A percentile compares a stretch with the other conserved stretches of the same genome.
phyloP scores from a whole-genome alignment of 1,140 invertebrate species.

The Drosophila varians region DNA sequence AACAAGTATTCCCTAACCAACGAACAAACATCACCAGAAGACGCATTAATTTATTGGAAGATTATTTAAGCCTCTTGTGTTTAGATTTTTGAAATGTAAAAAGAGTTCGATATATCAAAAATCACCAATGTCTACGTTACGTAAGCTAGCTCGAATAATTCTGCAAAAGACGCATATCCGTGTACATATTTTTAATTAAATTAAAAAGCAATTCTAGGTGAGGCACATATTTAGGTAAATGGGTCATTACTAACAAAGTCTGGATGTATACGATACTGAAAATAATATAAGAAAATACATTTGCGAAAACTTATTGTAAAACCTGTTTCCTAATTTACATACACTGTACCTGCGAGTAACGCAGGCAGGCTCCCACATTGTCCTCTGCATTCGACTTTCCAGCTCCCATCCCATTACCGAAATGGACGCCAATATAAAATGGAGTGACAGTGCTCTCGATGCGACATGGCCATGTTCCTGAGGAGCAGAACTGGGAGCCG shows the following conservation, averaged over 20 bases:
- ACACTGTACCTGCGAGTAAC: slow-evolving; percentile 89
- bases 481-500: slow-evolving; percentile 88
- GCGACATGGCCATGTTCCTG: slow-evolving; percentile 85
- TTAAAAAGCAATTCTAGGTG: neutral
- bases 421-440: slow-evolving; percentile 90
- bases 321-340: slow-evolving; percentile 50
- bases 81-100: neutral
- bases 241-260: slow-evolving; percentile 3
- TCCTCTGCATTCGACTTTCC: slow-evolving; percentile 89
- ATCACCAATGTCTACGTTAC: neutral
- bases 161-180: neutral
- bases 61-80: neutral
- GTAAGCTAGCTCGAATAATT: slow-evolving; percentile 9
- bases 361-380: slow-evolving; percentile 91
- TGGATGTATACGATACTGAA: slow-evolving; percentile 1
- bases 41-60: neutral
- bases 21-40: neutral
- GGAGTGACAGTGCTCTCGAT: slow-evolving; percentile 91
- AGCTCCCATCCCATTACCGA: slow-evolving; percentile 87
- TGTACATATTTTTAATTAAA: slow-evolving; percentile 17
- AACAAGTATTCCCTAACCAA: neutral
- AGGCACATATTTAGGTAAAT: neutral
- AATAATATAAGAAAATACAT: neutral
- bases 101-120: neutral
- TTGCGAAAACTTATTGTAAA: slow-evolving; percentile 11